A percentile compares a stretch with the other conserved stretches of the same genome.
phyloP scores from a whole-genome alignment of 1,140 invertebrate species.

The Triops longicaudatus region DNA sequence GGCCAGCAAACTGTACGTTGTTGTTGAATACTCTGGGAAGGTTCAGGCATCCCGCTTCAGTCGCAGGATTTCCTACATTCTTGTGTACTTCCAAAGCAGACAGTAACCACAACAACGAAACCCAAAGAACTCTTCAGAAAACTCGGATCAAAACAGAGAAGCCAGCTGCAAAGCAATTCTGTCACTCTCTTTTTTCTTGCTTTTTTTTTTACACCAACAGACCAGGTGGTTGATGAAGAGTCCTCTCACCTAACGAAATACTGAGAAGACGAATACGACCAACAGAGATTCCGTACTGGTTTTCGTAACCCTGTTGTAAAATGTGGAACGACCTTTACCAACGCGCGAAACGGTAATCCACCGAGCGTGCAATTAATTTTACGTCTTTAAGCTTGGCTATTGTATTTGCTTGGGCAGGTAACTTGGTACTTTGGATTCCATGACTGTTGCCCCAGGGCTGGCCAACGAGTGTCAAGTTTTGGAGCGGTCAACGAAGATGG shows the following conservation, averaged over 20 bases:
- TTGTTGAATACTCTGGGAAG: not conserved
- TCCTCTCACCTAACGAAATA: not conserved
- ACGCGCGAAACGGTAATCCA: too few relatives aligned
- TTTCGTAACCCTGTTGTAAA: not conserved
- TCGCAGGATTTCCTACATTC: not conserved
- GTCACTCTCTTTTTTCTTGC: not conserved
- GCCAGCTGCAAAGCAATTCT: not conserved
- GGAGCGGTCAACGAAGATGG: not conserved
- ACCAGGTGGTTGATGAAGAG: not conserved
- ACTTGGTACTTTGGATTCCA: not conserved
- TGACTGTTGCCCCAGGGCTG: not conserved
- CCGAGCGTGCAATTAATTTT: too few relatives aligned
- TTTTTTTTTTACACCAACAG: not conserved
- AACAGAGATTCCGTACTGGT: not conserved
- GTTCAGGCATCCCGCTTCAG: not conserved
- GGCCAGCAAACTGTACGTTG: not conserved
- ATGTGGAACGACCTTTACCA: too few relatives aligned
- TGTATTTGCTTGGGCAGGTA: not conserved
- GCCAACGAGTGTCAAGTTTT: not conserved
- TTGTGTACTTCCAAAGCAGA: not conserved
- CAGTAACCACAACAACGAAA: not conserved
- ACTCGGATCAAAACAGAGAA: conserved; percentile 10
- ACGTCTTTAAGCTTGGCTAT: too few relatives aligned
- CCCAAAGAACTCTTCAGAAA: not conserved
- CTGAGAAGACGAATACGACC: not conserved